phyloP scores from a whole-genome alignment of 2,113 vertebrate genomes.

The Spermophilus dauricus region DNA sequence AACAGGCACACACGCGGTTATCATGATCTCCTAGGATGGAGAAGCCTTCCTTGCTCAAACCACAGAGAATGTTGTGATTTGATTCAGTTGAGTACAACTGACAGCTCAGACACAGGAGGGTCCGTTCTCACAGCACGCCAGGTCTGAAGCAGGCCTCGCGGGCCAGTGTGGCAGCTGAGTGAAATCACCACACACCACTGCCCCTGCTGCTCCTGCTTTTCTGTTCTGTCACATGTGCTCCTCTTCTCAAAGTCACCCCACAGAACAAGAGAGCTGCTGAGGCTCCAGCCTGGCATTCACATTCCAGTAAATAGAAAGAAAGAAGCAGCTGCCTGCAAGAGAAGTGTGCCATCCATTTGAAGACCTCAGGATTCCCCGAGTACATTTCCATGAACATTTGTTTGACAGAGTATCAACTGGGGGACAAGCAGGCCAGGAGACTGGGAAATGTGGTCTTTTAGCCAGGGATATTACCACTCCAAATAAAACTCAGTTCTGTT shows the following conservation, averaged over 20 bases:
- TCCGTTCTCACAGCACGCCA: background rate
- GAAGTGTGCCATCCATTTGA: background rate
- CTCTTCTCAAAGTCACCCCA: background rate
- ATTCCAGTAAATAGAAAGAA: background rate
- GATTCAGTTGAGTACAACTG: background rate
- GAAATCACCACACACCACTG: rapidly evolving
- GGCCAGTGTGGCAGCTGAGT: rapidly evolving
- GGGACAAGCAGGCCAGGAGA: background rate
- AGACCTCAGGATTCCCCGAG: background rate
- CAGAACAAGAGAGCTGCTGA: background rate
- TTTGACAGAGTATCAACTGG: background rate
- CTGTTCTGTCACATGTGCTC: background rate
- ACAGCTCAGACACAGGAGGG: background rate
- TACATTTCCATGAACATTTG: background rate
- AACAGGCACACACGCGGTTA: background rate
- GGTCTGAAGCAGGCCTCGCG: background rate
- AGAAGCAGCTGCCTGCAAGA: background rate
- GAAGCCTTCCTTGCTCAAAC: background rate
- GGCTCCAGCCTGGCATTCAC: background rate
- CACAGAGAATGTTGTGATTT: background rate
- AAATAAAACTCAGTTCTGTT: background rate
- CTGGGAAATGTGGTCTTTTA: background rate
- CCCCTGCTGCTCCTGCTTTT: background rate
- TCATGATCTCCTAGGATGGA: background rate
- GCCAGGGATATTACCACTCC: background rate